Evolutionary conservation across 2,113 vertebrate genomes (phyloP), one percentile per base, ranked within the genome.

Genomic region (Megaptera novaeangliae): DNA sequence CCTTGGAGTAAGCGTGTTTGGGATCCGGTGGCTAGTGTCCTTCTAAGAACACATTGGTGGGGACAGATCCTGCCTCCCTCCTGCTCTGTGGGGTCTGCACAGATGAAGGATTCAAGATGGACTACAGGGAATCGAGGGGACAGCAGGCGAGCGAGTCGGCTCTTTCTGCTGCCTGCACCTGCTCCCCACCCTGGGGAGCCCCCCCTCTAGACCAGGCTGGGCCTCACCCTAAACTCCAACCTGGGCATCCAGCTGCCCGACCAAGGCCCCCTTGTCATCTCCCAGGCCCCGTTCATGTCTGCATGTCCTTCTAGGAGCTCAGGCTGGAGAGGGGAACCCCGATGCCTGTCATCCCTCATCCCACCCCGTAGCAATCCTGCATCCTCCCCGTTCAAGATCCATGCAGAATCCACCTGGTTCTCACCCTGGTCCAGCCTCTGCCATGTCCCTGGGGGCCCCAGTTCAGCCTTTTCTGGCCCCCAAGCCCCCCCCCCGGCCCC

Each of bases 401-500:
- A 14, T 6, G 64, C 78, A 63, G 69, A 55, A 71, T 49, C 44
- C 71, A 78, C n/a, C 61, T 69, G 85, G 12, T 15, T 72, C 25
- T 63, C 52, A 17, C 14, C 15, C 20, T 6, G 27, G n/a, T 8
- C 46, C 83, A 71, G 88, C 29, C 49, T 71, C 71, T 0, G 3
- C 46, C 5, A 2, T 31, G 61, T 44, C 29, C 39, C 46, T 7
- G 46, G 25, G 31, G 68, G 18, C 10, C 29, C 29, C 78, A 10
- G 15, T 41, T 9, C 75, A 25, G 41, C 55, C 41, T 20, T 52
- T 71, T 36, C 52, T 17, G 10, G 18, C 18, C 63, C 39, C 17
- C n/a, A 29, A 0, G 41, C 17, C 34, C 9, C 31, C 39, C 36
- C 78, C 1, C 6, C 1, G 23, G 1, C 31, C 2, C 6, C 64